Base-by-base conservation (phyloP, 64 coral and sea anemone genomes). In the Orbicella faveolata region DNA sequence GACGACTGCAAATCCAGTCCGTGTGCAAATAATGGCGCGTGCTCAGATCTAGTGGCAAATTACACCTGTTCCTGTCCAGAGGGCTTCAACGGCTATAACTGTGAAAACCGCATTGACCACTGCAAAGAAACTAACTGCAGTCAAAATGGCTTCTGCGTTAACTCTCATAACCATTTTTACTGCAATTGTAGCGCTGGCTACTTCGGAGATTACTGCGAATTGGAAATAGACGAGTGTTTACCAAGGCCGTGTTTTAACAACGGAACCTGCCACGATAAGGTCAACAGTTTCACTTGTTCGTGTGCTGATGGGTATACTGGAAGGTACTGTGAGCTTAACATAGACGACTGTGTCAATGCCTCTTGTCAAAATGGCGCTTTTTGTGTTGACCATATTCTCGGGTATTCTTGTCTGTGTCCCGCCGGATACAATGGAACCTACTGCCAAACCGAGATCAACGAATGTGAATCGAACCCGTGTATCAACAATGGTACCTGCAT, bases 21-120 rank as follows among this genome's bases (percentile, higher is more conserved):
- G 5, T 93, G 92, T 83, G 18, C 17, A 83, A 93, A 93, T 72
- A 89, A 93, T 34, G 92, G 76, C 2, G 83, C 16, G 0, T 93
- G 92, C 54, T 18, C 37, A 39, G 92, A 93, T 34, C 36, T 93
- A 21, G 78, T 93, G 8, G 62, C 66, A 1, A 62, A 62, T 36
- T 93, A 81, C 68, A 81, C 83, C 2, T 93, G 91, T 63, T 82
- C 67, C 12, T 93, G 92, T 70, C 52, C 85, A 30, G 36, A 34
- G 19, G 92, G 92, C 2, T 93, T 83, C 17, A 39, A 39, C 25
- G 92, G 92, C 35, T 65, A 11, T 11, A 54, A 62, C 30, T 93
- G 92, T 51, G 90, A 87, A 78, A 70, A 73, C 12, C 64, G 76
- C n/a, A 78, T 83, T 41, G 68, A 91, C 26, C 34, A 79, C 41